These are phyloP conservation scores for Platichthys stellatus DNA, from an alignment of 2,113 vertebrate species.

Conservation along the genomic window DNA sequence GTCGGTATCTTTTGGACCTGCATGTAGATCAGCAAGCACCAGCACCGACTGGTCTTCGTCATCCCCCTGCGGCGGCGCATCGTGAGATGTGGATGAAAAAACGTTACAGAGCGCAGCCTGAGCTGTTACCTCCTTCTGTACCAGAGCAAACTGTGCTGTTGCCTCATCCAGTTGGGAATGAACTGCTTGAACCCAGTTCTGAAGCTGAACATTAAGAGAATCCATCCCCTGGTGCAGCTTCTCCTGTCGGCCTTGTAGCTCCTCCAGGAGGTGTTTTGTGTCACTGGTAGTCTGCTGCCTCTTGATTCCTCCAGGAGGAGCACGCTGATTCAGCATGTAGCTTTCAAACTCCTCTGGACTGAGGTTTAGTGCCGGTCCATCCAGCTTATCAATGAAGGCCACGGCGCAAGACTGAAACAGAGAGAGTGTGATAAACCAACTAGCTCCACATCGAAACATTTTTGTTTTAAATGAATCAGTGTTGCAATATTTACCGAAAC, in stretches of 20 bases:
- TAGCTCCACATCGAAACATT: too few species aligned
- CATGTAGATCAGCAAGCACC: constrained; percentile 39
- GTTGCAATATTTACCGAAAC: too few species aligned
- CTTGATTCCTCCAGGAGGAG: constrained; percentile 28
- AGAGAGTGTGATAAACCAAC: neutral
- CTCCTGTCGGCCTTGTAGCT: constrained; percentile 80
- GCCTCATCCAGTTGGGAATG: constrained; percentile 78
- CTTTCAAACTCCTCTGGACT: constrained; percentile 80
- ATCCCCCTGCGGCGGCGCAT: constrained; percentile 31
- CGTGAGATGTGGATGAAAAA: constrained; percentile 25
- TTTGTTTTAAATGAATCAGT: too few species aligned
- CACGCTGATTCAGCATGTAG: constrained; percentile 77
- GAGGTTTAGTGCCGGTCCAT: constrained; percentile 82
- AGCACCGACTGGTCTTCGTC: constrained; percentile 35
- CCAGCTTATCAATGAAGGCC: constrained; percentile 84
- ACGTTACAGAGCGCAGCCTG: constrained; percentile 35
- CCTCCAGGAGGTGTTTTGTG: constrained; percentile 76
- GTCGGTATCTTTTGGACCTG: constrained; percentile 39
- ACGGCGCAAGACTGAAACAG: constrained; percentile 81
- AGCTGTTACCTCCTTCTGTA: constrained; percentile 52
- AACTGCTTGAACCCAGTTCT: constrained; percentile 79
- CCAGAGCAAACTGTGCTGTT: constrained; percentile 46
- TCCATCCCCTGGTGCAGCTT: constrained; percentile 73
- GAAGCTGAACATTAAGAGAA: constrained; percentile 73
- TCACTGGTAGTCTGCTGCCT: constrained; percentile 53